phyloP scores from a whole-genome alignment of 2,113 vertebrate species.

The mouse (Mus musculus) region GRCm39 chr10:119516001-119516500 shows the following conservation, averaged over 20 bases:
- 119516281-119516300: background rate
- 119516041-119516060: background rate
- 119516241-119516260: background rate
- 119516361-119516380: background rate
- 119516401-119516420: background rate
- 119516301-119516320: background rate
- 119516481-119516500: background rate
- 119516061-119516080: background rate
- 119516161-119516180: no score
- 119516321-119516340: background rate
- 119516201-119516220: background rate
- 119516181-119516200: background rate
- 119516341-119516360: background rate
- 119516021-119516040: background rate
- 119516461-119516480: background rate
- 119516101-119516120: background rate
- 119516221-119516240: background rate
- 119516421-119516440: background rate
- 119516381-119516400: background rate
- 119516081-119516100: background rate
- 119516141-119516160: no score
- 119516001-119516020: background rate
- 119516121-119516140: background rate
- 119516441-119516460: background rate
- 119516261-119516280: background rate